phyloP scores from a whole-genome alignment of 2,113 vertebrate species.

The Aphelocoma coerulescens region DNA sequence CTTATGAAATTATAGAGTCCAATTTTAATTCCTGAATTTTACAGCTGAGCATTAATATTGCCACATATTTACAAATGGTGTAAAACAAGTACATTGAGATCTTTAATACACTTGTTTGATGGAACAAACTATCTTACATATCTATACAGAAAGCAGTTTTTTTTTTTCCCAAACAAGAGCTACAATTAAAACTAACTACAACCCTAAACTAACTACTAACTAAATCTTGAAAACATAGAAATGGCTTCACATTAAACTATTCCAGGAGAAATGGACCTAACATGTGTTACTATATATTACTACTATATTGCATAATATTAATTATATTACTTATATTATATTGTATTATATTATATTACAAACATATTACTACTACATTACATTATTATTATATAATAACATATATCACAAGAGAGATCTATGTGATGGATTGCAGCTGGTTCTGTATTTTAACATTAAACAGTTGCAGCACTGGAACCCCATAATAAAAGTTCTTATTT shows the following conservation, averaged over 20 bases:
- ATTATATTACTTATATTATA: background rate
- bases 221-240: slow-evolving; percentile 72
- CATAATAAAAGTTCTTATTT: slow-evolving; percentile 27
- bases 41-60: slow-evolving; percentile 83
- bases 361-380: background rate
- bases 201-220: slow-evolving; percentile 70
- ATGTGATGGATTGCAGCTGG: slow-evolving; percentile 53
- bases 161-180: slow-evolving; percentile 75
- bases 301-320: background rate
- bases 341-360: background rate
- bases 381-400: background rate
- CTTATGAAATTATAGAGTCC: slow-evolving; percentile 83
- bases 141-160: slow-evolving; percentile 73
- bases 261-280: slow-evolving; percentile 71
- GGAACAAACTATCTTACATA: slow-evolving; percentile 80
- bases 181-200: slow-evolving; percentile 77
- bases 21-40: slow-evolving; percentile 88
- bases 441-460: slow-evolving; percentile 29
- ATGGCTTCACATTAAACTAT: slow-evolving; percentile 71
- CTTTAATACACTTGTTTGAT: slow-evolving; percentile 85
- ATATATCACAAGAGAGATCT: slow-evolving; percentile 60
- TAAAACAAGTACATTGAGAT: slow-evolving; percentile 87
- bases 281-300: background rate
- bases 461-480: slow-evolving; percentile 77
- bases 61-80: slow-evolving; percentile 90